These are phyloP conservation scores for Tetramorium alpestre DNA, from an alignment of 1,140 invertebrate genomes.

Conservation along the genomic window DNA sequence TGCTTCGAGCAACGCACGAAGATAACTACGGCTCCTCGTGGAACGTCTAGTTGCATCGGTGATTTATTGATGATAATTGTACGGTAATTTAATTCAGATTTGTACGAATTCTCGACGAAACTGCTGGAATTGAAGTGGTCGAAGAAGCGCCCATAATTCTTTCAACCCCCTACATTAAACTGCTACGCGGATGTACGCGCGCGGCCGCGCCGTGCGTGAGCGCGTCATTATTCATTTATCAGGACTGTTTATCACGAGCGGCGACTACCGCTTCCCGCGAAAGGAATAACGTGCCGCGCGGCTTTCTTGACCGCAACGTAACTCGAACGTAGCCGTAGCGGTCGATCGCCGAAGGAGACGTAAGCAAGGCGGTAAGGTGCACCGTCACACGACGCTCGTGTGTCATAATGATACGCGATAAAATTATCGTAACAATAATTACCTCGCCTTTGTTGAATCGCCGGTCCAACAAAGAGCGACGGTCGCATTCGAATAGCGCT, in stretches of 20 bases:
- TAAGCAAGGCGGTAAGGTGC: constrained; percentile 20
- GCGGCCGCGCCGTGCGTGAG: not conserved
- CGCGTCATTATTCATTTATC: constrained; percentile 66
- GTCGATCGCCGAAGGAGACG: constrained; percentile 20
- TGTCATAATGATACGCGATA: constrained; percentile 63
- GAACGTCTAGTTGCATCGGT: constrained; percentile 12
- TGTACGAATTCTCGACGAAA: constrained; percentile 19
- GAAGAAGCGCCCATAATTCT: constrained; percentile 40
- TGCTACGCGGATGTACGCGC: constrained; percentile 3
- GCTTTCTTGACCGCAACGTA: constrained; percentile 45
- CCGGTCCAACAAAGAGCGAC: not conserved
- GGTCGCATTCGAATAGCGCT: constrained; percentile 26
- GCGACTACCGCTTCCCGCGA: constrained; percentile 14
- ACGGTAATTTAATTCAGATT: constrained; percentile 55
- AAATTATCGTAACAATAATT: constrained; percentile 55
- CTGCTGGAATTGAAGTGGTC: constrained; percentile 11
- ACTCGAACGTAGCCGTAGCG: not conserved
- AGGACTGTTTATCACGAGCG: constrained; percentile 53
- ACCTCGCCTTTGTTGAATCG: constrained; percentile 69
- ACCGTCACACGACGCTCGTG: constrained; percentile 47
- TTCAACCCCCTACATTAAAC: constrained; percentile 29
- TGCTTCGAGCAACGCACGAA: not conserved
- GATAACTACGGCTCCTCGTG: not conserved
- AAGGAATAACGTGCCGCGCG: constrained; percentile 34
- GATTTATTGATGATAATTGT: constrained; percentile 53